phyloP scores from a whole-genome alignment of 1,140 invertebrate species.

The Trichogramma pretiosum region DNA sequence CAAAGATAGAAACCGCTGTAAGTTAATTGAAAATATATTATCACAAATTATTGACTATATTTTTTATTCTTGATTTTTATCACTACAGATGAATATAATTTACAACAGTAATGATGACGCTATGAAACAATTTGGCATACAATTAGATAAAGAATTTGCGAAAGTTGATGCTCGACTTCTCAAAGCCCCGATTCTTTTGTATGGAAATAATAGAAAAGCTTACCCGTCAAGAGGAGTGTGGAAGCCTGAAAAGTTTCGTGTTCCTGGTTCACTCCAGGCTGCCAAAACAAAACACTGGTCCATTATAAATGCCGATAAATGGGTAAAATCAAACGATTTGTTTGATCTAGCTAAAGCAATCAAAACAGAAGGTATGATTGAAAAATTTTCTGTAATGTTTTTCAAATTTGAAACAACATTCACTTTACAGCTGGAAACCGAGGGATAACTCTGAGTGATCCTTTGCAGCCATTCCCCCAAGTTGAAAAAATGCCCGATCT shows the following conservation, averaged over 20 bases:
- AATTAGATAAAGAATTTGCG: conserved; percentile 46
- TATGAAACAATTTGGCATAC: conserved; percentile 53
- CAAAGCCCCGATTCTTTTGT: conserved; percentile 46
- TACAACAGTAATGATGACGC: conserved; percentile 43
- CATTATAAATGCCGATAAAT: conserved; percentile 35
- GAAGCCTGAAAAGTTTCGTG: conserved; percentile 35
- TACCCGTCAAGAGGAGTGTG: conserved; percentile 41
- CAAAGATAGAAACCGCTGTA: conserved; percentile 55
- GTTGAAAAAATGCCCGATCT: too few species aligned
- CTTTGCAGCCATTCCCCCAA: too few species aligned
- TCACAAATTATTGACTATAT: not conserved
- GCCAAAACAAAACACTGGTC: conserved; percentile 33
- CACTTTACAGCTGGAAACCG: too few species aligned
- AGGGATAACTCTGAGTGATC: too few species aligned
- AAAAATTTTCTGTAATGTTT: too few species aligned
- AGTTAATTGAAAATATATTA: conserved; percentile 10
- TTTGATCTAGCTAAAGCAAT: too few species aligned
- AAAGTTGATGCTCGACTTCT: conserved; percentile 50
- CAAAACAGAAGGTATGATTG: too few species aligned
- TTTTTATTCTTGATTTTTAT: not conserved
- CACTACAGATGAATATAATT: conserved; percentile 26
- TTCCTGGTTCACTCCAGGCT: conserved; percentile 13
- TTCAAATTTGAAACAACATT: too few species aligned
- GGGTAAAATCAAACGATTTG: conserved; percentile 16
- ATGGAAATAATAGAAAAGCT: conserved; percentile 26